phyloP scores from a whole-genome alignment of 2,797 vertebrate species.

The Sebastiscus albofasciatus region DNA sequence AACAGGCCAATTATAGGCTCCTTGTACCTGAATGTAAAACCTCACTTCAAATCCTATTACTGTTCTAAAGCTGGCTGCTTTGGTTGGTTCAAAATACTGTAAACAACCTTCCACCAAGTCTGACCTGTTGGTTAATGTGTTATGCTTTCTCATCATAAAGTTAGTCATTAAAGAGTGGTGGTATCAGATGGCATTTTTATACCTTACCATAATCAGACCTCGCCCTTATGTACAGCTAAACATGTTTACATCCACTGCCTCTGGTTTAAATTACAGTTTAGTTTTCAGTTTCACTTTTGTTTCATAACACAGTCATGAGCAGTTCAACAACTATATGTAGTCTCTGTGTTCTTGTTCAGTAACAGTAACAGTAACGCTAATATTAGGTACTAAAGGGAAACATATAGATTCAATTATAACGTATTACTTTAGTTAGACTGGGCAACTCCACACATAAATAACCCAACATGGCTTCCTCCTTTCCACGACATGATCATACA shows the following conservation, averaged over 20 bases:
- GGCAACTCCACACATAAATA: background rate
- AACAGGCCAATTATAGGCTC: background rate
- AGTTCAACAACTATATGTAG: background rate
- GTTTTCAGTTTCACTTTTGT: background rate
- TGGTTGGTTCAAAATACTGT: background rate
- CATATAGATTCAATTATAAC: background rate
- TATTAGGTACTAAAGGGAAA: background rate
- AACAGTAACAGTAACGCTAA: background rate
- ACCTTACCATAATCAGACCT: background rate
- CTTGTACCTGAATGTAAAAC: background rate
- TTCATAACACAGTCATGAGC: background rate
- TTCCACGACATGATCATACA: background rate
- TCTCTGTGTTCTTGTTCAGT: background rate
- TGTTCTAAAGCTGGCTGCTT: background rate
- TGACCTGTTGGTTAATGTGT: background rate
- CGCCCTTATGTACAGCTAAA: background rate
- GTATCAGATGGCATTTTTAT: background rate
- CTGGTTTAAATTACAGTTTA: background rate
- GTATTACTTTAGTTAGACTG: background rate
- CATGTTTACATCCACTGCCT: background rate
- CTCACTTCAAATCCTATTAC: background rate
- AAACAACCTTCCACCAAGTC: background rate
- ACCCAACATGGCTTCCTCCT: background rate
- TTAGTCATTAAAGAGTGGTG: conserved; percentile 3
- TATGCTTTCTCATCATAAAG: conserved; percentile 3